Evolutionary conservation across 2,888 invertebrate species (phyloP).

Genomic region (Lypha dubia): DNA sequence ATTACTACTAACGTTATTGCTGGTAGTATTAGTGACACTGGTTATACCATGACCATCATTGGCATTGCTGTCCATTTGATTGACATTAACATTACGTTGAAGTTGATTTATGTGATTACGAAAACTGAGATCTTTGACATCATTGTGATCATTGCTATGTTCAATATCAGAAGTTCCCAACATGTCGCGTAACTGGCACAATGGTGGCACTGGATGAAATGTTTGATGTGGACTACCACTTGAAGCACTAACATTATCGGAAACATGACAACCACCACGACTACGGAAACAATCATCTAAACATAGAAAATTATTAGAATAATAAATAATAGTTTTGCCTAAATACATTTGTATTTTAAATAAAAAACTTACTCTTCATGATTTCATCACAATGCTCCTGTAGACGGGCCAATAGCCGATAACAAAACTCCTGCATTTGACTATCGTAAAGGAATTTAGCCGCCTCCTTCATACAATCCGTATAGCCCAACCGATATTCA

Average conservation of each 20-base stretch:
- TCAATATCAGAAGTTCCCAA: conserved; percentile 82
- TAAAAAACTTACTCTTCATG: conserved; percentile 84
- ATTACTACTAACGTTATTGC: conserved; percentile 65
- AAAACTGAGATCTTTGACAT: conserved; percentile 83
- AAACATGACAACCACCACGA: conserved; percentile 81
- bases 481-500: conserved; percentile 92
- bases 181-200: conserved; percentile 84
- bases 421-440: conserved; percentile 92
- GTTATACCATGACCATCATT: conserved; percentile 61
- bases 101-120: conserved; percentile 81
- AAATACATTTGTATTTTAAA: not conserved
- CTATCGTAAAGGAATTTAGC: conserved; percentile 94
- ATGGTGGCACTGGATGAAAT: conserved; percentile 81
- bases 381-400: conserved; percentile 91
- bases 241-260: conserved; percentile 85
- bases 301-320: conserved; percentile 1
- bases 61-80: conserved; percentile 62
- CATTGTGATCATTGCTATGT: conserved; percentile 83
- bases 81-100: conserved; percentile 77
- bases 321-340: not conserved
- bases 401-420: conserved; percentile 91
- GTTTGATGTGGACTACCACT: conserved; percentile 84
- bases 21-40: conserved; percentile 44
- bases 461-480: conserved; percentile 95
- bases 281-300: conserved; percentile 82